A percentile compares a stretch with the other conserved stretches of the same genome.
Conservation (phyloP, 2,888 invertebrate genomes). For the Heliconius ismenius region DNA sequence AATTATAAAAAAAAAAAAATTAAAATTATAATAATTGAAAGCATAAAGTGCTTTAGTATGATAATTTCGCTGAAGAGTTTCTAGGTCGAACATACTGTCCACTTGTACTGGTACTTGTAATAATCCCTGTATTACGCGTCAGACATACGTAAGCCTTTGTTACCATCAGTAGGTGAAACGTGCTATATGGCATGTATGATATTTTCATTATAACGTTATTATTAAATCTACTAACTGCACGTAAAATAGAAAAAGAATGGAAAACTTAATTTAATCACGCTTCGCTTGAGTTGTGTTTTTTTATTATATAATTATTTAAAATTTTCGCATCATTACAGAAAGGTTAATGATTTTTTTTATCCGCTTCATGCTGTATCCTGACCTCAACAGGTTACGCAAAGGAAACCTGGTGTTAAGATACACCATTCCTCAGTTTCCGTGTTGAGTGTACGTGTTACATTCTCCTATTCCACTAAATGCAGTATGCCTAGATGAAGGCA, state of each 20-base stretch:
- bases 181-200: slow-evolving; percentile 12
- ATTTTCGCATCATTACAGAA: no score
- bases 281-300: no score
- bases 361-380: not conserved
- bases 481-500: no score
- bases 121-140: slow-evolving; percentile 20
- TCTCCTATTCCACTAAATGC: no score
- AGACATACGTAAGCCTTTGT: slow-evolving; percentile 21
- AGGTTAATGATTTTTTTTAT: not conserved
- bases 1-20: no score
- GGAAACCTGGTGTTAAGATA: not conserved
- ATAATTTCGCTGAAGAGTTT: slow-evolving; percentile 8
- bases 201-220: slow-evolving; percentile 4
- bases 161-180: slow-evolving; percentile 15
- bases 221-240: not conserved
- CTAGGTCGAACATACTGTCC: slow-evolving; percentile 17
- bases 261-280: not conserved
- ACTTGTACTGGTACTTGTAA: slow-evolving; percentile 24
- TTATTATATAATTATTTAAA: no score
- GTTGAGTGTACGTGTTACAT: not conserved
- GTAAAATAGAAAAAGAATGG: not conserved
- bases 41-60: not conserved
- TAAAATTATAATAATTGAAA: not conserved
- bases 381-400: no score
- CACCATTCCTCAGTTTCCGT: not conserved